Evolutionary conservation across 2,797 vertebrate genomes (phyloP).

Genomic region (Hafferia zeledoni): DNA sequence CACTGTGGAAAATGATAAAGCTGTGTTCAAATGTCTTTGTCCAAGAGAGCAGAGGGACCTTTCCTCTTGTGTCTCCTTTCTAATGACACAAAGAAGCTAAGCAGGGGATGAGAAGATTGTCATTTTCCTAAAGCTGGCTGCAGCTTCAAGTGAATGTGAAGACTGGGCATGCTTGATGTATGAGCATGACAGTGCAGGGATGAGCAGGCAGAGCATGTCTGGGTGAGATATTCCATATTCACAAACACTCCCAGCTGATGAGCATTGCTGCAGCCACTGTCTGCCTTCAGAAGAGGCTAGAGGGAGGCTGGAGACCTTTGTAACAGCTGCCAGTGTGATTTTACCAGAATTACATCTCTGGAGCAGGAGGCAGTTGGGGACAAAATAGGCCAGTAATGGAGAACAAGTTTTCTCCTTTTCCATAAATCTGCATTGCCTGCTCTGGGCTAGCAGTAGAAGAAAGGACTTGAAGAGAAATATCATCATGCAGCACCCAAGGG

Average conservation of each 20-base stretch:
- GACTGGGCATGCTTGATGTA: rapidly evolving
- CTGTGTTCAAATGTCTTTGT: not conserved
- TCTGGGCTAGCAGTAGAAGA: not conserved
- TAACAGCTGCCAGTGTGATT: not conserved
- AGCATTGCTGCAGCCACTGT: not conserved
- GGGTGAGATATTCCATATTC: not conserved
- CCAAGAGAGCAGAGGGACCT: not conserved
- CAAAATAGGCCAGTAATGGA: not conserved
- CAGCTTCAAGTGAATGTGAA: not conserved
- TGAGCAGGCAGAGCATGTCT: not conserved
- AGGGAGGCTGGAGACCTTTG: not conserved
- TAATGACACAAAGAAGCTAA: not conserved
- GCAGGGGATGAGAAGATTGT: not conserved
- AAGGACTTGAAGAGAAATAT: not conserved
- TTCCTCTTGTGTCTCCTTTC: not conserved
- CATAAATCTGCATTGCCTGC: not conserved
- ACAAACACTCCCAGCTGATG: not conserved
- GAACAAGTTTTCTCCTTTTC: not conserved
- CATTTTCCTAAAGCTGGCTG: not conserved
- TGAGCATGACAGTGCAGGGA: not conserved
- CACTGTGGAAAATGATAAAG: not conserved
- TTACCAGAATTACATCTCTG: not conserved
- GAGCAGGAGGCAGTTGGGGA: not conserved
- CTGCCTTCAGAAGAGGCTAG: not conserved
- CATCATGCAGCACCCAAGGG: too few species aligned